Percentiles rank a stretch among this genome's conserved stretches.
These are phyloP conservation scores for Nothura maculosa DNA, from an alignment of 2,797 vertebrate genomes.

Conservation along the genomic window DNA sequence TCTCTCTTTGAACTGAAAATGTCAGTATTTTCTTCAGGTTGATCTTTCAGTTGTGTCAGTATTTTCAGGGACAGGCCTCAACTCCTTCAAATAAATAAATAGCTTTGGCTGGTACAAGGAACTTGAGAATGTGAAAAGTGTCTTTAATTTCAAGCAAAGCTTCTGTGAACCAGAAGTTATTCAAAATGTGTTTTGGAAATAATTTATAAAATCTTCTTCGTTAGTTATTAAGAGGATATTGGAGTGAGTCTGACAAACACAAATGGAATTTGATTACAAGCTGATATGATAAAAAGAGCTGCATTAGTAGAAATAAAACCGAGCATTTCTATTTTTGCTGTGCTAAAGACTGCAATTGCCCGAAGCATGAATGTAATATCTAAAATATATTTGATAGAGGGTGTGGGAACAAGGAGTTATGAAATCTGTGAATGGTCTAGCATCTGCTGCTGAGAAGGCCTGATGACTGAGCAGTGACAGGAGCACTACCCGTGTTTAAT, in stretches of 20 bases:
- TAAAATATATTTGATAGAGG: neutral
- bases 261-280: neutral
- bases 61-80: neutral
- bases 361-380: neutral
- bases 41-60: neutral
- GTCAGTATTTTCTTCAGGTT: neutral
- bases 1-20: neutral
- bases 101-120: neutral
- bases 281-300: neutral
- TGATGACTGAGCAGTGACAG: neutral
- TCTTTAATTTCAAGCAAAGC: neutral
- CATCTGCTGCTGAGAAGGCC: neutral
- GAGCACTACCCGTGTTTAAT: neutral
- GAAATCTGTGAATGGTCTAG: neutral
- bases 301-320: neutral
- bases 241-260: neutral
- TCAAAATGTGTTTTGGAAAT: neutral
- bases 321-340: neutral
- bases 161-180: neutral
- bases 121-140: neutral
- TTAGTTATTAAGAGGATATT: neutral
- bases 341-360: slow-evolving; percentile 33
- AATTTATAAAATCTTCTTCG: neutral
- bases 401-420: neutral
- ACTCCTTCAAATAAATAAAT: neutral